Base-by-base conservation (phyloP, 2,797 vertebrate species). In the Cossypha caffra region DNA sequence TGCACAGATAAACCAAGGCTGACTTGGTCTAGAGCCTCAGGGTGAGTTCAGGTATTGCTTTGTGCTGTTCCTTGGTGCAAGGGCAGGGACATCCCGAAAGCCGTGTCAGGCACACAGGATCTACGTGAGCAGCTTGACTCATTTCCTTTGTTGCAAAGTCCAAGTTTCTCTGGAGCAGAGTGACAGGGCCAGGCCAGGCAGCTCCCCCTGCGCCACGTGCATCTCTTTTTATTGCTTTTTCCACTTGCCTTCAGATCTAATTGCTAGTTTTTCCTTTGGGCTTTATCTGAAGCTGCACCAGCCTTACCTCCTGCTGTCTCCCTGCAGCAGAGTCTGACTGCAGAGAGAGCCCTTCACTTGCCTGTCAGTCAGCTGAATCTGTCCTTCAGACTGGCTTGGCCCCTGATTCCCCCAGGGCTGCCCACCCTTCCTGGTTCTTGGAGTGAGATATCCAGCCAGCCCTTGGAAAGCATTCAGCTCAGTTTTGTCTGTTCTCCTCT, bases 181-280 rank as follows among this genome's bases (percentile, higher is more conserved):
- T 1, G 5, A 48, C 1, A 3, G 28, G 38, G 54, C 19, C 3
- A 9, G 67, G 63, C 42, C 1, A 0, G 35, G 28, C 73, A 40
- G 40, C 67, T 85, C 5, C 1, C 26, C 19, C 45, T 79, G 55
- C 0, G 1, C 51, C 71, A 63, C 0, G 0, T 54, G 28, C 63
- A 40, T 61, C 40, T 74, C 86, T 85, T 91, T 73, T 91, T 89
- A 86, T 17, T 11, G 4, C 52, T 90, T 57, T 80, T 75, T 42
- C 57, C 19, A 50, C 61, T 72, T 71, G 78, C 68, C 17, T 83
- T 88, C 72, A 24, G 61, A 87, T 89, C 78, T 51, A 57, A 85
- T 72, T 9, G 1, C 28, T 80, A 2, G 5, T 57, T 93, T 67
- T 83, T 28, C 42, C 63, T 90, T 57, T 68, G 37, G 57, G 52